Evolutionary conservation across 2,113 vertebrate species (phyloP), one percentile per base, ranked within the genome.

Genomic region (Sinocyclocheilus maitianheensis): DNA sequence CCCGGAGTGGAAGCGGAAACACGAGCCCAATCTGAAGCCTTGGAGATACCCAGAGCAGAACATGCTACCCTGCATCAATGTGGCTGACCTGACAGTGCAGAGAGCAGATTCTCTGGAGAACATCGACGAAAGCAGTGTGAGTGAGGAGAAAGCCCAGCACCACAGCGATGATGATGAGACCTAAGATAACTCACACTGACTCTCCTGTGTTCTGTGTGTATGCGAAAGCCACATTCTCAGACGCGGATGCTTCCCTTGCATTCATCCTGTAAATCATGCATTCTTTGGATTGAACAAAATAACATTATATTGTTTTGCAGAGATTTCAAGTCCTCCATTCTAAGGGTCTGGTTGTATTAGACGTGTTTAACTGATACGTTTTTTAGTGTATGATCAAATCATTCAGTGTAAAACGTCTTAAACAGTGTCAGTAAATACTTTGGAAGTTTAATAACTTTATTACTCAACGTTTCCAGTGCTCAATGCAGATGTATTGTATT

Each of bases 11-110:
- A 96, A 96, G 88, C 91, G 93, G 37, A 95, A 94, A 81, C 96
- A 97, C 26, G 90, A 94, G 48, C 95, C 95, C 0, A 77, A 51
- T n/a, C 93, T 95, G 88, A 96, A 97, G 92, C 95, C 95, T 0
- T 96, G 96, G 96, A 90, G 96, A 87, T 97, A 93, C 60, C 95
- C 96, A 0, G 95, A 96, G 89, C 96, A 96, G 93, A 97, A 95
- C 94, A 91, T 91, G 0, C 91, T 96, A 83, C 94, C 96, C 40
- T 93, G 91, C 30, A 89, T 96, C 46, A 95, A 85, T 82, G 86
- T 93, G 81, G 85, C 91, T 0, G 94, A 96, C 89, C 94, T 96
- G 53, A 93, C 93, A 0, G 62, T 95, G 89, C 95, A 96, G 90
- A 91, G 95, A 0, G 95, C 94, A 0, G 95, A 95, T 24, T 97